A percentile compares a stretch with the other conserved stretches of the same genome.
Conservation (phyloP, 2,113 vertebrate genomes). For the Melanerpes formicivorus region DNA sequence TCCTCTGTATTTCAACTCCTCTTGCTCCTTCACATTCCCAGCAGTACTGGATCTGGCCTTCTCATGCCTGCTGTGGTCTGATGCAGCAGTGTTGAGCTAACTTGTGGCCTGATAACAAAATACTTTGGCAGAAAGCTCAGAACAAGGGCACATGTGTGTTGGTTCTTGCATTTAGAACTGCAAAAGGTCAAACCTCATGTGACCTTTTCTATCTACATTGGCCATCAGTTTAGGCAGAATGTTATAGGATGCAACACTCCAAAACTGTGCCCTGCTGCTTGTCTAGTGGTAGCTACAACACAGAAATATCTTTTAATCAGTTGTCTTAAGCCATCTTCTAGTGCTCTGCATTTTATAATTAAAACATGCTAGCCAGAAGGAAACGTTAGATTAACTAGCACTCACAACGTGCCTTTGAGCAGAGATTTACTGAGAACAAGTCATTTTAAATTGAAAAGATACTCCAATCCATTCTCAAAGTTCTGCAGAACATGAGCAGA, state of each 20-base stretch:
- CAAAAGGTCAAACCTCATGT: not conserved
- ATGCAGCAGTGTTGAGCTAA: not conserved
- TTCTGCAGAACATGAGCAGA: not conserved
- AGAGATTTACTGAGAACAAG: conserved; percentile 50
- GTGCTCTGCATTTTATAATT: conserved; percentile 55
- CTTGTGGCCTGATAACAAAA: not conserved
- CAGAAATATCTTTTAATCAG: conserved; percentile 53
- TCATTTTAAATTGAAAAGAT: conserved; percentile 23
- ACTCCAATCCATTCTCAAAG: conserved; percentile 39
- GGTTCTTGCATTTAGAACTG: not conserved
- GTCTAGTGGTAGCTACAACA: not conserved
- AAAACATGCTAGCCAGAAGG: conserved; percentile 57
- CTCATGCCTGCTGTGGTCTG: not conserved
- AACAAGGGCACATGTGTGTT: not conserved
- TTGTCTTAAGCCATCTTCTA: conserved; percentile 40
- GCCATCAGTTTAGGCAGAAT: not conserved
- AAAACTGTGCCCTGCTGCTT: not conserved
- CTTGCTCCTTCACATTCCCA: not conserved
- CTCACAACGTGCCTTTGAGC: conserved; percentile 49
- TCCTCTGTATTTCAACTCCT: not conserved
- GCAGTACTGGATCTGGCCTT: not conserved
- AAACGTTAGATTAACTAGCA: conserved; percentile 49
- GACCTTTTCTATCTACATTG: not conserved
- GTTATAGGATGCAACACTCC: not conserved
- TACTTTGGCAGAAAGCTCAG: not conserved